These are phyloP conservation scores for human DNA, from an alignment of 2,113 vertebrate species.

Conservation along the genomic window GRCh38 chr11:118020501-118021000, in stretches of 20 bases:
- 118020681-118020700: background rate
- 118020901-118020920: background rate
- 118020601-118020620: background rate
- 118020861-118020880: background rate
- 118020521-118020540: background rate
- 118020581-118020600: background rate
- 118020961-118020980: background rate
- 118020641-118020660: background rate
- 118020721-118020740: background rate
- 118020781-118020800: background rate
- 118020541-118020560: background rate
- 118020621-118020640: background rate
- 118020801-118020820: background rate
- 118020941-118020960: background rate
- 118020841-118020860: background rate
- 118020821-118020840: background rate
- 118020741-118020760: background rate
- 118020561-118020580: background rate
- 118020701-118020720: background rate
- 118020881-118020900: background rate
- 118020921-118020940: background rate
- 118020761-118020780: background rate
- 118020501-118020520: background rate
- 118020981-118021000: background rate
- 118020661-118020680: background rate